phyloP scores from a whole-genome alignment of 2,797 vertebrate species.

The Pantherophis vulpinus region DNA sequence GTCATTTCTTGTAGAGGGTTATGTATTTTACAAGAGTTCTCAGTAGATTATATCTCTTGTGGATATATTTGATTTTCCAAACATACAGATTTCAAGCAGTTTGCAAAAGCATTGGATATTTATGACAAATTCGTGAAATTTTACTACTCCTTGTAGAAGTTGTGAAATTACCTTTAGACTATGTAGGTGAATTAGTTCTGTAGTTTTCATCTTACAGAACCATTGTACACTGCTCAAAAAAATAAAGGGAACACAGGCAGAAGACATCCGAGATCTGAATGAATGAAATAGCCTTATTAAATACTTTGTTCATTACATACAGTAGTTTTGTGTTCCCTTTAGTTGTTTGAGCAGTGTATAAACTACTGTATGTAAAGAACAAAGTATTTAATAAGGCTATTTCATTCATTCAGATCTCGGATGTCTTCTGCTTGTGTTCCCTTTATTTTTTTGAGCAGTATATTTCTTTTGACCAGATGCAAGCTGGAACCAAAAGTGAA shows the following conservation, averaged over 20 bases:
- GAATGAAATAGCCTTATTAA: no score
- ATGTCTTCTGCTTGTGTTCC: no score
- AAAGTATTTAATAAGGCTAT: no score
- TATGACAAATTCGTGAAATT: slow-evolving; percentile 20
- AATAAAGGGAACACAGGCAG: no score
- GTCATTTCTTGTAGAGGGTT: background rate
- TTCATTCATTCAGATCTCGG: no score
- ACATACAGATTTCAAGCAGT: background rate
- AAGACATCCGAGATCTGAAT: no score
- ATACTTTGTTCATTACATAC: no score
- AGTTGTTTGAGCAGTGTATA: no score
- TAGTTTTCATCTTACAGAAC: slow-evolving; percentile 28
- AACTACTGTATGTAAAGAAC: no score
- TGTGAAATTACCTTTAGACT: slow-evolving; percentile 3
- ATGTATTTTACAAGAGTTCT: background rate
- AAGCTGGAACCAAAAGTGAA: slow-evolving; percentile 22
- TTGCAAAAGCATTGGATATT: slow-evolving; percentile 14
- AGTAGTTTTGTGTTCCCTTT: no score
- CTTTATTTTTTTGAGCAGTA: no score
- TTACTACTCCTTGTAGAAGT: slow-evolving; percentile 15
- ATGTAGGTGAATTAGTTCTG: slow-evolving; percentile 21
- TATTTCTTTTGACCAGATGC: slow-evolving; percentile 21
- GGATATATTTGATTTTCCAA: slow-evolving; percentile 26
- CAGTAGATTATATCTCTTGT: background rate
- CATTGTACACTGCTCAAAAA: background rate